Evolutionary conservation across 92 coral and sea anemone genomes (phyloP).

Genomic region (Nematostella vectensis): DNA sequence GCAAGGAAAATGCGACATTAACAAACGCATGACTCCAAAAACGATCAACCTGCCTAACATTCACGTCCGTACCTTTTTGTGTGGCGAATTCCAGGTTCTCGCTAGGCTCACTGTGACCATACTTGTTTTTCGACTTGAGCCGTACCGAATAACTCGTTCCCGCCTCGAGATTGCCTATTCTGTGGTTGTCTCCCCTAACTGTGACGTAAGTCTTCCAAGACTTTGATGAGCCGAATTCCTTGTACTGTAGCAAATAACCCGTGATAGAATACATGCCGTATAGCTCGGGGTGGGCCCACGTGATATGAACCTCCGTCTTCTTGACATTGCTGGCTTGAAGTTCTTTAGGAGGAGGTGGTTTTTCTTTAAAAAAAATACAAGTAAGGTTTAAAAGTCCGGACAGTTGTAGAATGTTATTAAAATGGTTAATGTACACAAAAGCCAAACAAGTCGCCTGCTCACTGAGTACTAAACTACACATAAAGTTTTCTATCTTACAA

Average conservation of each 20-base stretch:
- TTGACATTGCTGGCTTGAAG: constrained; percentile 37
- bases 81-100: constrained; percentile 40
- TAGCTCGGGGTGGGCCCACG: constrained; percentile 70
- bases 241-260: constrained; percentile 49
- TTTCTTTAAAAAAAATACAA: constrained; percentile 33
- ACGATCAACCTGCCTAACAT: too few species aligned
- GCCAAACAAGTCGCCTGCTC: too few species aligned
- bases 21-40: too few species aligned
- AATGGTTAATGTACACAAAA: too few species aligned
- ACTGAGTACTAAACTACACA: too few species aligned
- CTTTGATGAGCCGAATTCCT: constrained; percentile 20
- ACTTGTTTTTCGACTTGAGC: constrained; percentile 57
- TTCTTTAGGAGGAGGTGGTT: constrained; percentile 64
- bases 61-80: constrained; percentile 46
- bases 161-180: constrained; percentile 41
- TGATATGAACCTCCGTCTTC: constrained; percentile 34
- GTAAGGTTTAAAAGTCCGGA: too few species aligned
- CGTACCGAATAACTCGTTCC: constrained; percentile 54
- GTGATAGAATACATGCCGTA: constrained; percentile 42
- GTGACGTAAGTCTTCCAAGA: constrained; percentile 41
- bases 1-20: too few species aligned
- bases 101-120: constrained; percentile 63
- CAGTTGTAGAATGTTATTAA: too few species aligned
- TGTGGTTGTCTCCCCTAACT: constrained; percentile 44
- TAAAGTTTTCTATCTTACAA: too few species aligned